These are phyloP conservation scores for cat (Felis catus) DNA, from an alignment of 2,113 vertebrate genomes.

Conservation along the genomic window DNA sequence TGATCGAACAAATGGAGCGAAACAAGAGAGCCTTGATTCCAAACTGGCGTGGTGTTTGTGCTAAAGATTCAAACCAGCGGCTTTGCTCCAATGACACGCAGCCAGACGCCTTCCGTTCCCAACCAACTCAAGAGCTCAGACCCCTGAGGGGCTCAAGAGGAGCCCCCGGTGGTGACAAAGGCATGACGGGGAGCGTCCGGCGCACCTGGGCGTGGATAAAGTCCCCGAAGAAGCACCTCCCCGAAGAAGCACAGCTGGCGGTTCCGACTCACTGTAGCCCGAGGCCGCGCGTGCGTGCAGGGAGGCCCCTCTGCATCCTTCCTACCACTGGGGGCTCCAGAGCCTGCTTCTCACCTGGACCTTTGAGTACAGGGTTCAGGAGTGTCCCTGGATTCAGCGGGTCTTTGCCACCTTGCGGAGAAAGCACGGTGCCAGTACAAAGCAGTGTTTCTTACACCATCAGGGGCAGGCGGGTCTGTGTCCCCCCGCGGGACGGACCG, in stretches of 20 bases:
- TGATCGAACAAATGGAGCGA: neutral
- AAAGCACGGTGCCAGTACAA: fast-evolving
- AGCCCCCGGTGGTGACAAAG: fast-evolving
- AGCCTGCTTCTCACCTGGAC: neutral
- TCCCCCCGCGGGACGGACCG: neutral
- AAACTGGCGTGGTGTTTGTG: neutral
- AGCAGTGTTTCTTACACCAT: fast-evolving
- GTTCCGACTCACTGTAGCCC: fast-evolving
- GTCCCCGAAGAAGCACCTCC: neutral
- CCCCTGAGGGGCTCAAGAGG: neutral
- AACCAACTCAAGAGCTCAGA: neutral
- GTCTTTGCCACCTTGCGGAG: neutral
- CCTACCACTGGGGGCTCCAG: neutral
- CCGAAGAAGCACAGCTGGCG: no score
- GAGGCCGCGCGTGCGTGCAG: fast-evolving
- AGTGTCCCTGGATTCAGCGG: no score
- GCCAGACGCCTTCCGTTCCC: neutral
- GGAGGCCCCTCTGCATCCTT: neutral
- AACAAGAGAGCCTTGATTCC: neutral
- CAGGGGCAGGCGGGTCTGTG: fast-evolving
- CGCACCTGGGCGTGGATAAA: neutral
- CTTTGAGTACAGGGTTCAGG: neutral
- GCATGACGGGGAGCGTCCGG: fast-evolving
- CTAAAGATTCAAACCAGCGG: neutral
- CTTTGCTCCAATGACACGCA: neutral